phyloP scores from a whole-genome alignment of 2,797 vertebrate species.

The Onychomys leucogaster region DNA sequence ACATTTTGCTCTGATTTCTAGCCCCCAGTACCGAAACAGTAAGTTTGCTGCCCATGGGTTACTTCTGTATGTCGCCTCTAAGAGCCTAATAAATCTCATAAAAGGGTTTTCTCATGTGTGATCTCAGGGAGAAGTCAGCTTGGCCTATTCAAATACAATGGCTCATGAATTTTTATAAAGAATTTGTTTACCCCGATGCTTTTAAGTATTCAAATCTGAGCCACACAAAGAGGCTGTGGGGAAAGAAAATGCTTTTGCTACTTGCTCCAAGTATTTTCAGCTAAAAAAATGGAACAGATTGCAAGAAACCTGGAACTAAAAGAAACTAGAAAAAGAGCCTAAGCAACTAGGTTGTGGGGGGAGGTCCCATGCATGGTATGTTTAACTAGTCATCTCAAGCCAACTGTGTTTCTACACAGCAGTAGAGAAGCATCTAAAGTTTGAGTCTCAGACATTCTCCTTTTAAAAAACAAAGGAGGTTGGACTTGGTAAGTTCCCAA shows the following conservation, averaged over 20 bases:
- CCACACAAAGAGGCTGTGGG: neutral
- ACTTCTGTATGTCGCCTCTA: neutral
- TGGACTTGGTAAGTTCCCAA: neutral
- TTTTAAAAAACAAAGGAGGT: neutral
- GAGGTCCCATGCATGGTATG: neutral
- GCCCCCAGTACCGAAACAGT: neutral
- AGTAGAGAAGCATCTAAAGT: neutral
- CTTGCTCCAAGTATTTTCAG: neutral
- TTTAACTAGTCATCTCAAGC: constrained; percentile 13
- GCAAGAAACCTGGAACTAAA: neutral
- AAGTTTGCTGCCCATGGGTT: neutral
- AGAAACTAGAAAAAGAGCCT: constrained; percentile 19
- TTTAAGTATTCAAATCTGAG: constrained; percentile 41
- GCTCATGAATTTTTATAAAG: constrained; percentile 1
- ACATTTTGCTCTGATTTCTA: neutral
- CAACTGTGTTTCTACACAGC: neutral
- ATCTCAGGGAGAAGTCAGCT: neutral
- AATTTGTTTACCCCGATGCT: constrained; percentile 37
- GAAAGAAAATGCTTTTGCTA: constrained; percentile 9
- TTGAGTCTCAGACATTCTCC: neutral
- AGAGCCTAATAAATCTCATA: neutral
- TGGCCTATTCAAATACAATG: constrained; percentile 49
- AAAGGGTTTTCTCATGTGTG: constrained; percentile 51
- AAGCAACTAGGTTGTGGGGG: too few species aligned
- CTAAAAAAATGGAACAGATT: neutral